Conservation (phyloP, 2,888 invertebrate genomes). For the Dryomyza anilis region DNA sequence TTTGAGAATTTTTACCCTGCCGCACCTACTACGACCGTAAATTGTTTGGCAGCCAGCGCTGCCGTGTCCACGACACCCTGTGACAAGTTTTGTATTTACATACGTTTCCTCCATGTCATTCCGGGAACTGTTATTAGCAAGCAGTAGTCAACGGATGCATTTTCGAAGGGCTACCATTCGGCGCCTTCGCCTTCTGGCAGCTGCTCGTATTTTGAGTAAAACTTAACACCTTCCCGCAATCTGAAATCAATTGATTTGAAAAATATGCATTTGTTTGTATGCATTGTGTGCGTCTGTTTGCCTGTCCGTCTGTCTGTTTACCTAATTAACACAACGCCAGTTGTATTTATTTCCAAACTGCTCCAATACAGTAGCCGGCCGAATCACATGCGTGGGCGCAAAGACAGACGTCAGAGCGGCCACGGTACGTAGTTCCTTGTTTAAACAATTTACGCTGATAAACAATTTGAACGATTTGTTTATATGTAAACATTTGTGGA, state of each 20-base stretch:
- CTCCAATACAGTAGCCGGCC: neutral
- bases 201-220: neutral
- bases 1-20: too few species aligned
- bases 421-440: too few species aligned
- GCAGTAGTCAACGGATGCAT: neutral
- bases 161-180: neutral
- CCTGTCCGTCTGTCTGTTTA: neutral
- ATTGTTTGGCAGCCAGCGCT: too few species aligned
- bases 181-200: neutral
- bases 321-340: slow-evolving; percentile 1
- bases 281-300: neutral
- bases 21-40: too few species aligned
- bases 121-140: neutral
- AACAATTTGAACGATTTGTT: slow-evolving; percentile 3
- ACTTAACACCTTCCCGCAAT: slow-evolving; percentile 5
- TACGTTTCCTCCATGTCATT: too few species aligned
- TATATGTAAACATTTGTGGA: neutral
- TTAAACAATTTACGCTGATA: too few species aligned
- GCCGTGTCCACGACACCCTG: too few species aligned
- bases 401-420: neutral
- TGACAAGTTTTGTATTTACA: too few species aligned
- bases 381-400: neutral
- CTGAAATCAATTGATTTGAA: slow-evolving; percentile 1
- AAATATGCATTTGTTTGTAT: neutral
- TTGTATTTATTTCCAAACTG: neutral